phyloP scores from a whole-genome alignment of 1,140 invertebrate genomes.

The Idris sp. region DNA sequence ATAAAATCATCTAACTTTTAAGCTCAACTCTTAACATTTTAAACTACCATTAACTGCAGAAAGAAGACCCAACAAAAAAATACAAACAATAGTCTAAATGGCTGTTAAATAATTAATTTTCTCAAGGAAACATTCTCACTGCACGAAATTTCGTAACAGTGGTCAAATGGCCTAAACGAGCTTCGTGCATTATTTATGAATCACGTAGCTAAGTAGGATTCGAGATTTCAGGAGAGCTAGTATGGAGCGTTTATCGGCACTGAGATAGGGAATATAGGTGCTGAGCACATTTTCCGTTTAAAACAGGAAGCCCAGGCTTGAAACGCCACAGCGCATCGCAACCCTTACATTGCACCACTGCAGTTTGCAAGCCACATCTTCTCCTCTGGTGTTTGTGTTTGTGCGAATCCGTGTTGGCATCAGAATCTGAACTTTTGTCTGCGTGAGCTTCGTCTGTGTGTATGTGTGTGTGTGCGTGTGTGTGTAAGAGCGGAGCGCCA shows the following conservation, averaged over 20 bases:
- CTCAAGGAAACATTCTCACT: neutral
- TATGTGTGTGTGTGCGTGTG: constrained; percentile 13
- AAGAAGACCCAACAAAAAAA: too few relatives aligned
- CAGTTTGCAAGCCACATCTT: constrained; percentile 30
- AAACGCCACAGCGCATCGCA: constrained; percentile 66
- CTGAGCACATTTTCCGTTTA: constrained; percentile 60
- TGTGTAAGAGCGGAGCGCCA: constrained; percentile 19
- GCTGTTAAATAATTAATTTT: constrained; percentile 24
- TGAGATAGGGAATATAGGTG: constrained; percentile 65
- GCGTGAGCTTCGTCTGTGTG: constrained; percentile 4
- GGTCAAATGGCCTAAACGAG: constrained; percentile 53
- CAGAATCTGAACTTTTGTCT: neutral
- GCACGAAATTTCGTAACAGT: constrained; percentile 31
- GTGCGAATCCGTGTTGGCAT: constrained; percentile 4
- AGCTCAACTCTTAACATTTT: constrained; percentile 9
- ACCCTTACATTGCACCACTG: constrained; percentile 51
- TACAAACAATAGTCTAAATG: constrained; percentile 9
- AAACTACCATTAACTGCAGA: too few relatives aligned
- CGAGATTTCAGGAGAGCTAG: constrained; percentile 70
- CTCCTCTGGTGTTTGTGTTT: constrained; percentile 12
- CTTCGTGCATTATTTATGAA: constrained; percentile 72
- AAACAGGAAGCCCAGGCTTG: constrained; percentile 59
- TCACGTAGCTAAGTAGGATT: constrained; percentile 70
- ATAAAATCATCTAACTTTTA: too few relatives aligned
- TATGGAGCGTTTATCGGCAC: constrained; percentile 65